Evolutionary conservation across 2,888 invertebrate genomes (phyloP), one percentile per base, ranked within the genome.

Genomic region (Nomada goodeniana): DNA sequence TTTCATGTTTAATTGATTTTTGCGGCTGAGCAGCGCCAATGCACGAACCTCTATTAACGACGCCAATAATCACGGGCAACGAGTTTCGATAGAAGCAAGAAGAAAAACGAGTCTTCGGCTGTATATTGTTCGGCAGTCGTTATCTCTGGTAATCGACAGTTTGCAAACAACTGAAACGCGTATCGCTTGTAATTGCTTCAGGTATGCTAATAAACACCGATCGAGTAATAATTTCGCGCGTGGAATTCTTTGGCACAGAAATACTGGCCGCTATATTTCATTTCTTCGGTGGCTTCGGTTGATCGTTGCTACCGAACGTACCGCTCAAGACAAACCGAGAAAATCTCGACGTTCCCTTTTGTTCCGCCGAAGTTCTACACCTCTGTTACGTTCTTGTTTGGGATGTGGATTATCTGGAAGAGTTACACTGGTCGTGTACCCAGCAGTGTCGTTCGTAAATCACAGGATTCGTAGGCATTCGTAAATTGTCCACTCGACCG

Each of bases 401-500:
- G 69, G 26, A 73, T 44, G 59, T 74, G 64, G 82, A 81, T 86
- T 81, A 81, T 82, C 65, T 69, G 80, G 64, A 63, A n/a, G 57
- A 63, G 47, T 47, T 57, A 50, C 67, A 50, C 57, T n/a, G 67
- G 53, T 64, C 57, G 42, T 42, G 26, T 52, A 10, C n/a, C 52
- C 60, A 68, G n/a, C 36, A 36, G 36, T 68, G 76, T 69, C 70
- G 71, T 59, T 63, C 80, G 80, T 85, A 87, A 83, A 86, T 85
- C 86, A 83, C 44, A 55, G 80, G 68, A 81, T 73, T 79, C 76
- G 81, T 77, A 76, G 75, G 55, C 67, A 83, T 79, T 83, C 76
- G 81, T 75, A 86, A 85, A 87, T 85, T 86, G 86, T 75, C 76
- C 83, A 73, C 68, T 88, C 81, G 70, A 85, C 79, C 86, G 78